Evolutionary conservation across 2,888 invertebrate genomes (phyloP), one percentile per base, ranked within the genome.

Genomic region (Hydropsyche betteni): DNA sequence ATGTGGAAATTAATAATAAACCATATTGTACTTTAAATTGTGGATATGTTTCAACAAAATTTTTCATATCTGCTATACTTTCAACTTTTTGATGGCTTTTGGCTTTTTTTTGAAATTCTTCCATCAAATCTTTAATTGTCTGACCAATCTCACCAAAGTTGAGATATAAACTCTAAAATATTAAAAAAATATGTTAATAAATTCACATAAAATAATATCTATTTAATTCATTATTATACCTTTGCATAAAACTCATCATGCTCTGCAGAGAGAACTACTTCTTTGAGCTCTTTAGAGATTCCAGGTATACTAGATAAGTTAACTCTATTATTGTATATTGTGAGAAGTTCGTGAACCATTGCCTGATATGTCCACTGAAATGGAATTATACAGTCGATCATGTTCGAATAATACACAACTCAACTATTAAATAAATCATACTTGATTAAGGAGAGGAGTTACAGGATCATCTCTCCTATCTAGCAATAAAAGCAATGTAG

Each of bases 91-190:
- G 94, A 81, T 98, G 97, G 81, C 94, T 95, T 84, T 98, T 95
- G 2, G 97, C 96, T 84, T 97, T 97, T 81, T 91, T 92, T 85
- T 98, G 98, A 85, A 98, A 99, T 82, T 98, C 97, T 77, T 99
- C 98, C 95, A 99, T 99, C 74, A 99, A 86, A 33, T 93, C 91
- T 85, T 99, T 98, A 80, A 99, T 98, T 64, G 96, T 98, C 82
- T 95, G 94, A 0, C 98, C 99, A 82, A 99, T 98, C 88, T 99
- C 99, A 55, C 99, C 99, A 87, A 98, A 99, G 86, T 99, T 99
- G 12, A 94, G 89, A 84, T 96, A 97, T 84, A 97, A 90, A 84
- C 98, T 99, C 92, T 94, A 85, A 14, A 80, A 81, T 77, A 76
- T 78, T 74, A 78, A 61, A 50, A 68, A 33, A 44, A 69, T n/a